These are phyloP conservation scores for Trissolcus basalis DNA, from an alignment of 1,140 invertebrate species.

Conservation along the genomic window DNA sequence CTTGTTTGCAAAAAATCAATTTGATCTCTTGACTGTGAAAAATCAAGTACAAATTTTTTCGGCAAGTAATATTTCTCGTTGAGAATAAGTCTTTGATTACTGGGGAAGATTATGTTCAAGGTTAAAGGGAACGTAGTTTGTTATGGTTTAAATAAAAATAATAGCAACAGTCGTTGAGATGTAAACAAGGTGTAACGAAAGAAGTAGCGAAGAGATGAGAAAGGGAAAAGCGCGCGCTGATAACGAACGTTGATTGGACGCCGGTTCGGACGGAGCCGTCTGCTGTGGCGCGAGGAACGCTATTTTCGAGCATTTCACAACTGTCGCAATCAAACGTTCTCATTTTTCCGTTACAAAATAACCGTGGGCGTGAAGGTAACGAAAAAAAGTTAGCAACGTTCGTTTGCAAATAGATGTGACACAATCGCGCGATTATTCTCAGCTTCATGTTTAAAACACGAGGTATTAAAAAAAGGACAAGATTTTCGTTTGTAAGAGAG, in stretches of 20 bases:
- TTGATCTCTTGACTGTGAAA: too few relatives aligned
- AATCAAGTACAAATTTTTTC: too few relatives aligned
- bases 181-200: too few relatives aligned
- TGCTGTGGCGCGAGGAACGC: neutral
- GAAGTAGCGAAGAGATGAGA: too few relatives aligned
- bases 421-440: constrained; percentile 34
- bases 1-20: too few relatives aligned
- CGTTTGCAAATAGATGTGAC: constrained; percentile 34
- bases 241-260: neutral
- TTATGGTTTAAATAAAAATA: too few relatives aligned
- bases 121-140: too few relatives aligned
- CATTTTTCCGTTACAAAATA: constrained; percentile 32
- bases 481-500: constrained; percentile 23
- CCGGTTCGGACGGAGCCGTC: too few relatives aligned
- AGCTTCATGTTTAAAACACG: constrained; percentile 49
- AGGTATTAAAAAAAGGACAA: constrained; percentile 31
- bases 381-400: constrained; percentile 24
- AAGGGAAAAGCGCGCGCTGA: neutral
- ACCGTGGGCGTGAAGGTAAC: constrained; percentile 34
- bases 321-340: constrained; percentile 19
- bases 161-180: too few relatives aligned
- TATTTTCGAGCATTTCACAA: constrained; percentile 34
- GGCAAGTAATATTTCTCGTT: too few relatives aligned
- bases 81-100: too few relatives aligned
- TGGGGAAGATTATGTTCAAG: too few relatives aligned